phyloP scores from a whole-genome alignment of 1,140 invertebrate species.

The Leucophenga varia region DNA sequence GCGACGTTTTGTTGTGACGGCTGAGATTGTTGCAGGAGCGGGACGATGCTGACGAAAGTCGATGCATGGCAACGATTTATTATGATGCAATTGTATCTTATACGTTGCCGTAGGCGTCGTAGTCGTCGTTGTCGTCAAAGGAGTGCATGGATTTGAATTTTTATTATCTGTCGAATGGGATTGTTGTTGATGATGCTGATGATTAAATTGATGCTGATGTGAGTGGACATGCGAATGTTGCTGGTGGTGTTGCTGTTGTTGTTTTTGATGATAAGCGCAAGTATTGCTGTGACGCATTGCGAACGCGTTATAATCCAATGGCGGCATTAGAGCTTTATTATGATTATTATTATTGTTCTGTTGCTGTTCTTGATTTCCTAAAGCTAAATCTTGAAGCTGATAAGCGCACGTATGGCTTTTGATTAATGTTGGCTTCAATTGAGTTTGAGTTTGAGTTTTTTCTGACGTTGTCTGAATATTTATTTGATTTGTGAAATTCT shows the following conservation, averaged over 20 bases:
- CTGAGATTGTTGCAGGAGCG: constrained; percentile 5
- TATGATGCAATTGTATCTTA: too few species aligned
- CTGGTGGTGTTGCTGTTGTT: too few species aligned
- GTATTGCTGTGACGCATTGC: too few species aligned
- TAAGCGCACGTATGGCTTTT: constrained; percentile 45
- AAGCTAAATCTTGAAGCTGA: constrained; percentile 38
- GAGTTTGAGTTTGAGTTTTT: constrained; percentile 25
- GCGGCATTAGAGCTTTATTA: constrained; percentile 14
- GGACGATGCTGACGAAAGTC: constrained; percentile 11
- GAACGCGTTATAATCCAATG: constrained; percentile 6
- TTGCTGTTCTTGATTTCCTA: constrained; percentile 27
- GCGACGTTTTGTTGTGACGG: constrained; percentile 10
- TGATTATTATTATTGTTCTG: neutral
- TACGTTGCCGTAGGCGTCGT: constrained; percentile 31
- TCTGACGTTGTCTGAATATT: constrained; percentile 24
- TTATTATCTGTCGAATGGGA: constrained; percentile 41
- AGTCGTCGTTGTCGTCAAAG: too few species aligned
- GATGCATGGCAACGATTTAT: constrained; percentile 5
- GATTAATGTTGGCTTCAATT: constrained; percentile 31
- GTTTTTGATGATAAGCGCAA: too few species aligned
- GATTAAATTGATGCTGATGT: constrained; percentile 10
- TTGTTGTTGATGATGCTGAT: constrained; percentile 13
- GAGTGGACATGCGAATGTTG: neutral
- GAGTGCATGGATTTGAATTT: too few species aligned
- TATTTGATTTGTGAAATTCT: constrained; percentile 49